Conservation (phyloP, 2,113 vertebrate genomes). For the Pomatorhinus ruficollis region DNA sequence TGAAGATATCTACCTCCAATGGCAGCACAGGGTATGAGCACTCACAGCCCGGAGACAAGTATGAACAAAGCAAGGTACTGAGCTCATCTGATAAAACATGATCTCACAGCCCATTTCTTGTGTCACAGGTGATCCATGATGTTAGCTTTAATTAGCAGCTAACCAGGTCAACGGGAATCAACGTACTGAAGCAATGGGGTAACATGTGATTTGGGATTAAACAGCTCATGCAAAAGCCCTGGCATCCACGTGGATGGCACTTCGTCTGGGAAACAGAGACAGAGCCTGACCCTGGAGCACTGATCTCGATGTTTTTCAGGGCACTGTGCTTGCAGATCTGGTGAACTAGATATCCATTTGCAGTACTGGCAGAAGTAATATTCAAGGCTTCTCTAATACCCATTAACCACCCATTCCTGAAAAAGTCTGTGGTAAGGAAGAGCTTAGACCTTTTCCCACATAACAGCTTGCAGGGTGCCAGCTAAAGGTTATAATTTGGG, state of each 20-base stretch:
- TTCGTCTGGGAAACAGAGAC: background rate
- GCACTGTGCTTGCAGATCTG: background rate
- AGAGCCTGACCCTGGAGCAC: background rate
- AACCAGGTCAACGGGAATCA: background rate
- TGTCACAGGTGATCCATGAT: background rate
- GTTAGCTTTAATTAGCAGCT: constrained; percentile 3
- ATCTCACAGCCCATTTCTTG: background rate
- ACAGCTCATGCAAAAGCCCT: background rate
- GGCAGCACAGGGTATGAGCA: constrained; percentile 88
- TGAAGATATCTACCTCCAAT: constrained; percentile 93
- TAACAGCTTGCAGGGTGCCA: background rate
- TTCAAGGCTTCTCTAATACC: background rate
- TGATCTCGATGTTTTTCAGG: background rate
- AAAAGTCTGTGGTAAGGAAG: background rate
- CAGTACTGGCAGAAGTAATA: background rate
- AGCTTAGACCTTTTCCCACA: background rate
- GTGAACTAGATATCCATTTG: background rate
- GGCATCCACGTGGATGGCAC: background rate
- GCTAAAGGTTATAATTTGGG: background rate
- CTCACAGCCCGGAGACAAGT: constrained; percentile 83
- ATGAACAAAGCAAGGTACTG: constrained; percentile 84
- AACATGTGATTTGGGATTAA: background rate
- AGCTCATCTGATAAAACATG: constrained; percentile 5
- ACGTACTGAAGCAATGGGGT: background rate
- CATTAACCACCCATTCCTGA: background rate